phyloP scores from a whole-genome alignment of 2,797 vertebrate genomes.

The Microchirus variegatus region DNA sequence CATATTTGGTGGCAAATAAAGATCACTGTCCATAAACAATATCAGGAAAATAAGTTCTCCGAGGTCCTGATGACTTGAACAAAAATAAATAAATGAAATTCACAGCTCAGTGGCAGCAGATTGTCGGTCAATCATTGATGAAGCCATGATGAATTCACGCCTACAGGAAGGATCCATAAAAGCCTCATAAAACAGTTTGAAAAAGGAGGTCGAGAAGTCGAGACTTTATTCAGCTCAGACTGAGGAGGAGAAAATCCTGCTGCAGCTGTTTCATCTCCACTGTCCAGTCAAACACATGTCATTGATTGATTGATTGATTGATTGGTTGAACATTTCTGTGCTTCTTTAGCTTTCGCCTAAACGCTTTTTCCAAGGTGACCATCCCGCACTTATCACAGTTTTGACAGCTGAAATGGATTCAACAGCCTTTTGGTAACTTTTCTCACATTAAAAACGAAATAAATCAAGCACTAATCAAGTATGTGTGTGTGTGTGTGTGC shows the following conservation, averaged over 20 bases:
- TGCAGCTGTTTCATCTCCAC: constrained; percentile 10
- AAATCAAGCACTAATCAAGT: too few relatives aligned
- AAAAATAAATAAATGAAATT: constrained; percentile 15
- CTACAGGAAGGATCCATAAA: constrained; percentile 65
- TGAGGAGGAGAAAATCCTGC: background rate
- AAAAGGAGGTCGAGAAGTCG: constrained; percentile 48
- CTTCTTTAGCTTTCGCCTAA: too few relatives aligned
- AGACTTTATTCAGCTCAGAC: background rate
- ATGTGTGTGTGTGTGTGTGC: too few relatives aligned
- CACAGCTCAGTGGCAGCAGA: constrained; percentile 64
- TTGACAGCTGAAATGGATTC: too few relatives aligned
- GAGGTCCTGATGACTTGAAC: background rate
- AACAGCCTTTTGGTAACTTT: too few relatives aligned
- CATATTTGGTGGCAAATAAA: background rate
- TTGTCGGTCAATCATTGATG: constrained; percentile 81
- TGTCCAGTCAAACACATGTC: background rate
- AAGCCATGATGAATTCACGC: constrained; percentile 54
- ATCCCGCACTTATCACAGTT: too few relatives aligned
- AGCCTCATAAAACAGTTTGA: constrained; percentile 51
- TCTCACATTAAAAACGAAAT: too few relatives aligned
- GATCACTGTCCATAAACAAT: background rate
- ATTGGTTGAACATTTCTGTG: too few relatives aligned
- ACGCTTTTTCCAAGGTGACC: too few relatives aligned
- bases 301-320: too few relatives aligned
- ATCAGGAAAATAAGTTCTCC: background rate